Conservation (phyloP, 2,797 vertebrate species). For the Apogon hyalosoma region DNA sequence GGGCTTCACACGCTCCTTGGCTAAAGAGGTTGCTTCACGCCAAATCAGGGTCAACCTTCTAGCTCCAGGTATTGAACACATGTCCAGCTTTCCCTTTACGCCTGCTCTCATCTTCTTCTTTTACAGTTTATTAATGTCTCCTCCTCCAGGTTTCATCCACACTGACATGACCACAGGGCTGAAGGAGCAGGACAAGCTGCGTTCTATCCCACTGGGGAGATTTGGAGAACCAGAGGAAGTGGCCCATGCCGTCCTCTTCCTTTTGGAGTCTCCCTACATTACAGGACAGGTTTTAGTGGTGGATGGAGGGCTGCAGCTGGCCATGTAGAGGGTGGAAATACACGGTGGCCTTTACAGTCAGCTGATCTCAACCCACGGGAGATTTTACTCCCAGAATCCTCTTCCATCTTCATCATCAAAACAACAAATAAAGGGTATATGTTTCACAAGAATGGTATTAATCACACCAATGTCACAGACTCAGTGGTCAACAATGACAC, state of each 20-base stretch:
- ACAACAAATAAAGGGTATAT: too few species aligned
- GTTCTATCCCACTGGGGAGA: slow-evolving; percentile 87
- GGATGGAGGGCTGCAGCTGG: slow-evolving; percentile 92
- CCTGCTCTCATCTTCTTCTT: too few species aligned
- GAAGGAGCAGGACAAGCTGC: slow-evolving; percentile 80
- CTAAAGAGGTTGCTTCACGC: slow-evolving; percentile 93
- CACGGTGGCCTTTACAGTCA: too few species aligned
- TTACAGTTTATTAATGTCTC: neutral
- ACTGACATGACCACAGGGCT: slow-evolving; percentile 93
- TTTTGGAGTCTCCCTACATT: slow-evolving; percentile 89
- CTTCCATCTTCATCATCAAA: too few species aligned
- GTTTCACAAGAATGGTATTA: too few species aligned
- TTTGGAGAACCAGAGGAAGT: slow-evolving; percentile 91
- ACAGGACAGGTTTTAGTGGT: slow-evolving; percentile 92
- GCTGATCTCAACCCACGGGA: too few species aligned
- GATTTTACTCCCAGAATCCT: too few species aligned
- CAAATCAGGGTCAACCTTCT: slow-evolving; percentile 92
- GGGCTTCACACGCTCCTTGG: slow-evolving; percentile 93
- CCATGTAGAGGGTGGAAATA: slow-evolving; percentile 71
- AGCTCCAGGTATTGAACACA: slow-evolving; percentile 86
- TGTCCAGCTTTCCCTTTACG: neutral
- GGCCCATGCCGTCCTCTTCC: slow-evolving; percentile 89
- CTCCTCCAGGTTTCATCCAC: slow-evolving; percentile 87
- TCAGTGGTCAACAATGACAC: too few species aligned
- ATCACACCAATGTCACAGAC: too few species aligned